Conservation (phyloP, 2,113 vertebrate genomes). For the Tragelaphus imberbis region DNA sequence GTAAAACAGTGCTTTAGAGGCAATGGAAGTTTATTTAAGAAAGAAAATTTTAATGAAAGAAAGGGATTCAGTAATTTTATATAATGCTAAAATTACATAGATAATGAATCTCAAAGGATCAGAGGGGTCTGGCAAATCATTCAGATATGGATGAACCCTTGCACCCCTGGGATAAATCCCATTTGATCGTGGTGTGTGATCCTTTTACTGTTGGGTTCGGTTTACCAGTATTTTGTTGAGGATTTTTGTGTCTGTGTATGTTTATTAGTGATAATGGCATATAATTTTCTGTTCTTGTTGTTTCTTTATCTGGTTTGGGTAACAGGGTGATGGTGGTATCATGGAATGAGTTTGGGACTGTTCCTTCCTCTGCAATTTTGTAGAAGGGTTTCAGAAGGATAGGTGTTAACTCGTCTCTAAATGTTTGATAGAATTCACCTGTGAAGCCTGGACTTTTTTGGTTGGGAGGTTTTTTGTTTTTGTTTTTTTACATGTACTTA, state of each 20-base stretch:
- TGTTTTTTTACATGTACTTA: not conserved
- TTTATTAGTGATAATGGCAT: not conserved
- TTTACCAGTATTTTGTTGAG: not conserved
- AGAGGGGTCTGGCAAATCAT: not conserved
- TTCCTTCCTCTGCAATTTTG: not conserved
- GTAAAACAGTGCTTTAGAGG: not conserved
- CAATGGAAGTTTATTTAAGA: not conserved
- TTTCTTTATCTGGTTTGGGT: not conserved
- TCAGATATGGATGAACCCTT: not conserved
- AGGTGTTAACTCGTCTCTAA: not conserved
- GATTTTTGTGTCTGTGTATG: not conserved
- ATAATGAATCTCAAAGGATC: not conserved
- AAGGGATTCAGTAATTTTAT: not conserved
- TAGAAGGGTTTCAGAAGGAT: not conserved
- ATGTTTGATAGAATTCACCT: not conserved
- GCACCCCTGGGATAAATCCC: not conserved
- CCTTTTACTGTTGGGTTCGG: not conserved
- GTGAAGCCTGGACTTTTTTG: not conserved
- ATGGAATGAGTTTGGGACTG: not conserved
- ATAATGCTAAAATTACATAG: slow-evolving; percentile 8
- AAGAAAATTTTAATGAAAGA: not conserved
- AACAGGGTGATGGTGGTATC: not conserved
- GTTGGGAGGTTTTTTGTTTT: not conserved
- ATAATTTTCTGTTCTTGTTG: not conserved
- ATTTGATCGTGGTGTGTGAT: not conserved